Evolutionary conservation across 2,888 invertebrate genomes (phyloP).

Genomic region (Craniophora ligustri): DNA sequence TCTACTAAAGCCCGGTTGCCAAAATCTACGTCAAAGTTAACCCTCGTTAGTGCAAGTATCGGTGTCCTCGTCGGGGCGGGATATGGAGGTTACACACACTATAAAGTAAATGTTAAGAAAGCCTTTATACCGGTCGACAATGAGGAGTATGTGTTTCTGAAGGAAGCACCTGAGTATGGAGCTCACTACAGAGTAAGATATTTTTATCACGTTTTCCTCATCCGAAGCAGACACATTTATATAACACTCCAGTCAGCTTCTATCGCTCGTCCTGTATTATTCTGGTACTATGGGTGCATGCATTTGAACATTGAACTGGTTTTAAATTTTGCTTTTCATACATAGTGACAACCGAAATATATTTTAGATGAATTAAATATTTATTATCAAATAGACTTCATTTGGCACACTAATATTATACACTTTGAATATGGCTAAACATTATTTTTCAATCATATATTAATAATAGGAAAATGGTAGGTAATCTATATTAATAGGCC

Average conservation of each 20-base stretch:
- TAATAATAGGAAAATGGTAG: too few relatives aligned
- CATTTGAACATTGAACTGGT: too few relatives aligned
- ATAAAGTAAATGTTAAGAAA: constrained; percentile 79
- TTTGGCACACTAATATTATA: too few relatives aligned
- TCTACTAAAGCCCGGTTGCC: constrained; percentile 76
- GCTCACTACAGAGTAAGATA: constrained; percentile 84
- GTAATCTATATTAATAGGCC: too few relatives aligned
- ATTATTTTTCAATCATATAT: too few relatives aligned
- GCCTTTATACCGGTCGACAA: constrained; percentile 63
- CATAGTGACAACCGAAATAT: too few relatives aligned
- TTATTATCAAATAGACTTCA: too few relatives aligned
- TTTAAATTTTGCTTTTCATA: too few relatives aligned
- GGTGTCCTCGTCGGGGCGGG: constrained; percentile 88
- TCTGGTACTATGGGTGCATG: not conserved
- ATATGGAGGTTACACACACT: constrained; percentile 87
- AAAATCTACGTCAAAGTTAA: constrained; percentile 82
- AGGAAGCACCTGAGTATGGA: constrained; percentile 82
- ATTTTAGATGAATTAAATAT: too few relatives aligned
- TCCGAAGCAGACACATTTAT: constrained; percentile 18
- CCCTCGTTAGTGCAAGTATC: constrained; percentile 88
- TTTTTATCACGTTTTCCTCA: not conserved
- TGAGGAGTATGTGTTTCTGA: constrained; percentile 81
- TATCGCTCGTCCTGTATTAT: not conserved
- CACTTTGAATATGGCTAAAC: too few relatives aligned
- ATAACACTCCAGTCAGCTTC: constrained; percentile 9